These are phyloP conservation scores for Pollicipes pollicipes DNA, from an alignment of 1,140 invertebrate genomes.

Conservation along the genomic window DNA sequence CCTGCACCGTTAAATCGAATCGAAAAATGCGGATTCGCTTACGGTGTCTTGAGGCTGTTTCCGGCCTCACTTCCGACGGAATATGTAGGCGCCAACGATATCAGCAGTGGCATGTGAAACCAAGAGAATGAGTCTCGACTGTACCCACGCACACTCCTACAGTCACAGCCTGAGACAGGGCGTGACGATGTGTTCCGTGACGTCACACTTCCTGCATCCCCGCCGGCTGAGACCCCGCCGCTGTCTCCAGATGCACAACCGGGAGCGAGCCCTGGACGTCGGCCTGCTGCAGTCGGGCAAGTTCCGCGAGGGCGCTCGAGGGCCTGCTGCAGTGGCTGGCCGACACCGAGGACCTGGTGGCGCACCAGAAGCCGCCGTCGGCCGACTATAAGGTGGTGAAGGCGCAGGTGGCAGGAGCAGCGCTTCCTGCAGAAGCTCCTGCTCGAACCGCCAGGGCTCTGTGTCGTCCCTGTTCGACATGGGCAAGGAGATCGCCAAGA, in stretches of 20 bases:
- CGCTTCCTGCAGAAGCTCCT: constrained; percentile 91
- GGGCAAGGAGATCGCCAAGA: constrained; percentile 69
- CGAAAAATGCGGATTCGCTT: too few species aligned
- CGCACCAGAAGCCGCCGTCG: constrained; percentile 88
- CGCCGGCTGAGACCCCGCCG: too few species aligned
- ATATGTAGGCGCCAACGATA: too few species aligned
- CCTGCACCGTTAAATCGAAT: too few species aligned
- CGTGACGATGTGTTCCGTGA: too few species aligned
- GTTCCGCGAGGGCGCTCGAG: constrained; percentile 85
- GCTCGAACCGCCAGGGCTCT: constrained; percentile 72
- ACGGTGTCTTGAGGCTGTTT: too few species aligned
- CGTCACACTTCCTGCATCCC: too few species aligned
- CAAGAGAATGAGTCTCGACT: too few species aligned
- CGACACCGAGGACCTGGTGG: constrained; percentile 88
- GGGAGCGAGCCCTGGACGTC: constrained; percentile 72
- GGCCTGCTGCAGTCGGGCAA: constrained; percentile 85
- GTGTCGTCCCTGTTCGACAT: constrained; percentile 73
- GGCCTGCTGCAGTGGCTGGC: constrained; percentile 83
- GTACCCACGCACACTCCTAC: too few species aligned
- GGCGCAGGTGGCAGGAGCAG: constrained; percentile 42
- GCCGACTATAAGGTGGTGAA: constrained; percentile 95
- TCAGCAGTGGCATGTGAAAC: too few species aligned
- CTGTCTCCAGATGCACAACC: constrained; percentile 28
- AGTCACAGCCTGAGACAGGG: too few species aligned
- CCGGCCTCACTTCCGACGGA: too few species aligned